Evolutionary conservation across 1,140 invertebrate genomes (phyloP), one percentile per base, ranked within the genome.

Genomic region (Pseudomyrmex dendroicus): DNA sequence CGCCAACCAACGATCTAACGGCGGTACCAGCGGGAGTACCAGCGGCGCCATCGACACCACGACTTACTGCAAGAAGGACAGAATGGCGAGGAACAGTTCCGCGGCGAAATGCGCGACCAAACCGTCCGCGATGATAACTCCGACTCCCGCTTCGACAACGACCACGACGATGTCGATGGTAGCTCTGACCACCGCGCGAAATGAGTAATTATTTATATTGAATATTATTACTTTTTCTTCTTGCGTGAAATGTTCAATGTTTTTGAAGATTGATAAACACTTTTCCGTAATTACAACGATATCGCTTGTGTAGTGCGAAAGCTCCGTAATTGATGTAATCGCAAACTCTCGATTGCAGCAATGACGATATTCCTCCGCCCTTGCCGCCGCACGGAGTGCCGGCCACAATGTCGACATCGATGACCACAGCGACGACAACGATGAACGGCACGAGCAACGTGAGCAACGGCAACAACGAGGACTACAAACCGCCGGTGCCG

Each of bases 401-500:
- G 0, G 50, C 68, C 61, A 76, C 88, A 62, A 92, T 90, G 54
- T 87, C 88, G 1, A 62, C 91, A 63, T 73, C 86, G 77, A 62
- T 86, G n/a, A 77, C 85, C 0, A 44, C 62, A 0, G n/a, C 62
- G 2, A 48, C 70, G 17, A 57, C 57, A 0, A 76, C 59, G 86
- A 54, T 68, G 17, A 84, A 57, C 83, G 48, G 72, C 56, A 56
- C 83, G 20, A 82, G 67, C 64, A 82, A 70, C 84, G 67, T 89
- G 86, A 91, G 84, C 89, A 85, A 83, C 82, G 93, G 94, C 86
- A 92, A 91, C 44, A 93, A 94, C 73, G 95, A 96, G 77, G 97
- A 97, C 73, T 98, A 98, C 91, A 96, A 97, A 82, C 97, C 97
- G 0, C 97, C 97, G 2, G 97, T 98, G 48, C 98, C 97, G 12